A percentile compares a stretch with the other conserved stretches of the same genome.
phyloP scores from a whole-genome alignment of 2,113 vertebrate genomes.

The Tachycineta bicolor region DNA sequence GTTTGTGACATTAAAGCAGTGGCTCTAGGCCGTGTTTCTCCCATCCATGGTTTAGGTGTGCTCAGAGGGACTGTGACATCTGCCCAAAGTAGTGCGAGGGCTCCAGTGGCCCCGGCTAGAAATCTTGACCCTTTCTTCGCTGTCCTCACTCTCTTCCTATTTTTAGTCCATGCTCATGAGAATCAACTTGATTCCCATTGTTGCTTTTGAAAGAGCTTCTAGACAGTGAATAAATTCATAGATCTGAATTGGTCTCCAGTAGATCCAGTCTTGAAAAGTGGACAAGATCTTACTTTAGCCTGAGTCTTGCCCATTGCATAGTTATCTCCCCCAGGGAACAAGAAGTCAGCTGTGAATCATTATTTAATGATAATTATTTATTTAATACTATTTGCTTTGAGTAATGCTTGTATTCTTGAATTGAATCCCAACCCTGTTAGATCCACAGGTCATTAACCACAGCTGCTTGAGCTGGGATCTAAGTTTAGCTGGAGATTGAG shows the following conservation, averaged over 20 bases:
- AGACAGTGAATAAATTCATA: not conserved
- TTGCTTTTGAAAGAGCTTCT: not conserved
- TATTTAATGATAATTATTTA: not conserved
- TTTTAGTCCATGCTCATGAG: not conserved
- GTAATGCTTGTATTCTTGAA: not conserved
- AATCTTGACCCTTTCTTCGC: not conserved
- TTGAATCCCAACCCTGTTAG: not conserved
- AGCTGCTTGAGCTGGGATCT: not conserved
- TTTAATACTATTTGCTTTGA: slow-evolving; percentile 10
- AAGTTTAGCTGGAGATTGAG: not conserved
- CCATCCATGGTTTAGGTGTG: not conserved
- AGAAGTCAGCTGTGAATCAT: not conserved
- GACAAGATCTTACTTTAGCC: not conserved
- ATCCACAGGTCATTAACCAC: not conserved
- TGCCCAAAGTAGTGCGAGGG: not conserved
- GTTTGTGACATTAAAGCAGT: not conserved
- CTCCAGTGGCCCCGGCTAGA: not conserved
- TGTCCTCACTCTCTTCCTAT: not conserved
- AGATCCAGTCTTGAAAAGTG: not conserved
- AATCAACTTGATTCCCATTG: not conserved
- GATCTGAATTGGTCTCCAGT: not conserved
- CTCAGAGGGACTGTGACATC: not conserved
- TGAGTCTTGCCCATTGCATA: not conserved
- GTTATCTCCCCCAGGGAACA: not conserved
- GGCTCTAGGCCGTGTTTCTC: not conserved